Evolutionary conservation across 2,113 vertebrate genomes (phyloP).

Genomic region (Puntigrus tetrazona): DNA sequence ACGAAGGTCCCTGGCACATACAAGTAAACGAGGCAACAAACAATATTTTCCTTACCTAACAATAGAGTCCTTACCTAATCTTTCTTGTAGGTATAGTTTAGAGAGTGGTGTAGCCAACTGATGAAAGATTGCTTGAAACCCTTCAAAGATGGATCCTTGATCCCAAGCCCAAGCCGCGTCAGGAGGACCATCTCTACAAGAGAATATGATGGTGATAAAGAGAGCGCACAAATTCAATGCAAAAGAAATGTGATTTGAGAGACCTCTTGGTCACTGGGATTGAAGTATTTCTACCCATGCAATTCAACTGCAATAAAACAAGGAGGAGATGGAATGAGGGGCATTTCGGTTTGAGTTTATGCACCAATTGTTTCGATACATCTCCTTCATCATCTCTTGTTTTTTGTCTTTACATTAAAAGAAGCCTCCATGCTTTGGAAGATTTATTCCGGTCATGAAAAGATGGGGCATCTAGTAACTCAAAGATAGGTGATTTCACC

Average conservation of each 20-base stretch:
- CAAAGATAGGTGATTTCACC: too few relatives aligned
- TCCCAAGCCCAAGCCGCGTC: not conserved
- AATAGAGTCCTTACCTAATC: not conserved
- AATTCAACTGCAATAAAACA: not conserved
- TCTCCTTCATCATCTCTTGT: not conserved
- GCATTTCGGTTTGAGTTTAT: not conserved
- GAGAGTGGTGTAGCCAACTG: too few relatives aligned
- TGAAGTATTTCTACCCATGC: not conserved
- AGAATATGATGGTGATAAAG: not conserved
- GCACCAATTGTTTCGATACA: too few relatives aligned
- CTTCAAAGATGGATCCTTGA: not conserved
- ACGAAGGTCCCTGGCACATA: not conserved
- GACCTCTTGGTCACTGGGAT: not conserved
- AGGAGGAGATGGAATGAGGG: not conserved
- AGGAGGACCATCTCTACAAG: not conserved
- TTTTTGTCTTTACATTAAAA: not conserved
- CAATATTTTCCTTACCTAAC: too few relatives aligned
- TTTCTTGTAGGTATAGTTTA: not conserved
- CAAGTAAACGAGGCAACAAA: not conserved
- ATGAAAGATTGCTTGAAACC: not conserved
- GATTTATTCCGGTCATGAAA: not conserved
- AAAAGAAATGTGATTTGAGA: not conserved
- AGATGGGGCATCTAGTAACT: not conserved
- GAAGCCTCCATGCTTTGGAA: not conserved
- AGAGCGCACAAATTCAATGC: not conserved